phyloP scores from a whole-genome alignment of 2,888 invertebrate genomes.

The Pristionchus japonicus region DNA sequence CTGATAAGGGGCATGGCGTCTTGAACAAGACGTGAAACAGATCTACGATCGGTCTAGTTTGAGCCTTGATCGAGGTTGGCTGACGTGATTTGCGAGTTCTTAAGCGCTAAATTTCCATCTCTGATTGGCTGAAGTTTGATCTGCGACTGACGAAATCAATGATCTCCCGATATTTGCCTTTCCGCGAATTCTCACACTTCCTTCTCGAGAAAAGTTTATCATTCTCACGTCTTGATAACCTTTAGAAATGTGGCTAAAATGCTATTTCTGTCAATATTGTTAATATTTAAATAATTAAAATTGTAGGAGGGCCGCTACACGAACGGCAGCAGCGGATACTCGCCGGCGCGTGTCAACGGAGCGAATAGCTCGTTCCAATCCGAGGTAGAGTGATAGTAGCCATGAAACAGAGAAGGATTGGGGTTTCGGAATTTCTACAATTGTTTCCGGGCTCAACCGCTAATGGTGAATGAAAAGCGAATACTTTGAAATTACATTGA shows the following conservation, averaged over 20 bases:
- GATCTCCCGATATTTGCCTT: background rate
- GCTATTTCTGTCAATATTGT: background rate
- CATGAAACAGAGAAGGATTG: too few relatives aligned
- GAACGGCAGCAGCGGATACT: constrained; percentile 19
- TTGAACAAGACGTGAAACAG: background rate
- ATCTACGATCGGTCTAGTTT: background rate
- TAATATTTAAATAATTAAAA: background rate
- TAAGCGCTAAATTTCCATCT: background rate
- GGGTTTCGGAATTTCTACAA: background rate
- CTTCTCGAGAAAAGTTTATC: background rate
- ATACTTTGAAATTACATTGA: too few relatives aligned
- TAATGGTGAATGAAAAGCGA: too few relatives aligned
- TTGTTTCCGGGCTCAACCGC: too few relatives aligned
- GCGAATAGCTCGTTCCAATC: background rate
- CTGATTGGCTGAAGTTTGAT: background rate
- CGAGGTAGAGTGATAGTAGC: background rate
- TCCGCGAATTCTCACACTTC: background rate
- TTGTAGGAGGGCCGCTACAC: background rate
- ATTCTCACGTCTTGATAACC: background rate
- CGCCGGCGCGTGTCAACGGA: background rate
- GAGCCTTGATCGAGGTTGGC: background rate
- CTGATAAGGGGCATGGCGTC: background rate
- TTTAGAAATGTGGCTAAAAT: background rate
- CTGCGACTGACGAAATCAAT: background rate
- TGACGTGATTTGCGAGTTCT: background rate